Evolutionary conservation across 2,113 vertebrate genomes (phyloP).

Genomic region (Muntiacus muntjak): DNA sequence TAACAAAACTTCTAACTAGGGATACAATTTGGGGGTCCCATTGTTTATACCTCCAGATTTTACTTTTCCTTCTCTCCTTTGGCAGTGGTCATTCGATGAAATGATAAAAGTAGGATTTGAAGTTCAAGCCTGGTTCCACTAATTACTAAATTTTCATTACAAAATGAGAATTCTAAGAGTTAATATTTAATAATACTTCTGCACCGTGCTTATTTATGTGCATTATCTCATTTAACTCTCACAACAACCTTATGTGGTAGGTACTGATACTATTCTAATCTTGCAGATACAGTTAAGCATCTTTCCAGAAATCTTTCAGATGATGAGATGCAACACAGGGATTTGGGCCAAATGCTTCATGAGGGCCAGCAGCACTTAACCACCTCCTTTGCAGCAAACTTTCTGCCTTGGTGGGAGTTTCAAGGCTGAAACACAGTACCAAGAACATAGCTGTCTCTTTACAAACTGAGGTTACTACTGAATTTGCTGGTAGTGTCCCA

Average conservation of each 20-base stretch:
- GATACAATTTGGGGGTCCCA: not conserved
- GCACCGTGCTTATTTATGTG: not conserved
- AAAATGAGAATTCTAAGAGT: not conserved
- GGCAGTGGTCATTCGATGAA: not conserved
- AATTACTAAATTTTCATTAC: not conserved
- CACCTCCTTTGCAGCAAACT: not conserved
- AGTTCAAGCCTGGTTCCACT: not conserved
- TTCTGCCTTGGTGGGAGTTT: not conserved
- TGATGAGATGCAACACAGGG: not conserved
- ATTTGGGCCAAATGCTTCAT: not conserved
- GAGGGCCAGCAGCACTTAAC: not conserved
- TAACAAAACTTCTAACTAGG: not conserved
- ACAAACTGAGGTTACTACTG: not conserved
- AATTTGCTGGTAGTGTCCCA: not conserved
- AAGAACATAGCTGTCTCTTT: not conserved
- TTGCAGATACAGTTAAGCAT: not conserved
- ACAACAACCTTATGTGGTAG: not conserved
- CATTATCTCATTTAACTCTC: not conserved
- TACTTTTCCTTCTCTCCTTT: not conserved
- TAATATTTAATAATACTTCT: not conserved
- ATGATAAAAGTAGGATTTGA: not conserved
- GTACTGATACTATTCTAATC: not conserved
- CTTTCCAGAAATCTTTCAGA: not conserved
- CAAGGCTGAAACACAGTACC: not conserved
- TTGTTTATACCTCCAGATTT: not conserved